Evolutionary conservation across 2,888 invertebrate species (phyloP).

Genomic region (Hymenopus coronatus): DNA sequence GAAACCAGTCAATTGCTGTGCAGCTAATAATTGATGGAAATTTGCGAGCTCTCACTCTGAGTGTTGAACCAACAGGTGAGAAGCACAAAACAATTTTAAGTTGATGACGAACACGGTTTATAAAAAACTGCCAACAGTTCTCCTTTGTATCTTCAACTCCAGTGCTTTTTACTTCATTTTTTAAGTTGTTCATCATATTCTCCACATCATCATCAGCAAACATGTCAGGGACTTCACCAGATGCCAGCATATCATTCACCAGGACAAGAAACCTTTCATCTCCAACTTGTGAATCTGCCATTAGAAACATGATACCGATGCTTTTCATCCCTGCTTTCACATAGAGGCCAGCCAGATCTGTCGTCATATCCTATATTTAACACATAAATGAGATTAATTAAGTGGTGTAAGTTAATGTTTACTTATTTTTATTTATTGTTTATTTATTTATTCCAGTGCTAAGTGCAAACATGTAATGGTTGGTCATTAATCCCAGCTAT

Average conservation of each 20-base stretch:
- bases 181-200: conserved; percentile 73
- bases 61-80: conserved; percentile 88
- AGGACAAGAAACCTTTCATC: conserved; percentile 88
- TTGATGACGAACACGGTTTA: conserved; percentile 75
- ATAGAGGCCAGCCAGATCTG: conserved; percentile 68
- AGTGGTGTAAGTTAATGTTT: neutral
- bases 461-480: no score
- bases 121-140: conserved; percentile 93
- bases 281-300: conserved; percentile 92
- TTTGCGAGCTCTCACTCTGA: conserved; percentile 84
- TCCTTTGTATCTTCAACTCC: conserved; percentile 84
- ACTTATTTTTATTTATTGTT: no score
- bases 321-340: conserved; percentile 83
- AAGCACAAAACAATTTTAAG: conserved; percentile 78
- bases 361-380: conserved; percentile 42
- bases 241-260: conserved; percentile 89
- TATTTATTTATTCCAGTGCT: no score
- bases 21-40: conserved; percentile 95
- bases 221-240: conserved; percentile 89
- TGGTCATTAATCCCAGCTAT: no score
- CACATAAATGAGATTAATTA: neutral
- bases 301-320: conserved; percentile 82
- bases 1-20: conserved; percentile 94
- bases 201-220: conserved; percentile 89
- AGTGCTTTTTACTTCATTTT: conserved; percentile 74